Conservation (phyloP, 2,113 vertebrate genomes). For the Archocentrus centrarchus region DNA sequence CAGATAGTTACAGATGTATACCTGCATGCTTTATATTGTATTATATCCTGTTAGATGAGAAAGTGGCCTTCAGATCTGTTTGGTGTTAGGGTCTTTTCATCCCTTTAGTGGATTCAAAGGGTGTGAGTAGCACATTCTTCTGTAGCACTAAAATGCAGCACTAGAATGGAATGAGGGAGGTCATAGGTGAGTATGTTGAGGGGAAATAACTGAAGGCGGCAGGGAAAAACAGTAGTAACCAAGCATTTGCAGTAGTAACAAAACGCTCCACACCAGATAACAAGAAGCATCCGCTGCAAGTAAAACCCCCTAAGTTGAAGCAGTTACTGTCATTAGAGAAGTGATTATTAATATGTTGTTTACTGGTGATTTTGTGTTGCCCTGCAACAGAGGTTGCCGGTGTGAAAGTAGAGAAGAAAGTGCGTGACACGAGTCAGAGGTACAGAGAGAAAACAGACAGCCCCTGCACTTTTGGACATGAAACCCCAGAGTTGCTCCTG, state of each 20-base stretch:
- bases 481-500: slow-evolving; percentile 79
- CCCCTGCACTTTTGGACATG: slow-evolving; percentile 79
- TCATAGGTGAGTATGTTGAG: slow-evolving; percentile 71
- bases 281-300: not conserved
- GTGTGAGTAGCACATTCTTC: slow-evolving; percentile 42
- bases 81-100: not conserved
- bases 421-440: slow-evolving; percentile 60
- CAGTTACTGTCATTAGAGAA: slow-evolving; percentile 3
- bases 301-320: not conserved
- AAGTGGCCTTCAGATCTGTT: slow-evolving; percentile 10
- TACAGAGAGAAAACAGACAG: slow-evolving; percentile 79
- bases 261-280: not conserved
- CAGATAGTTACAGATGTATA: not conserved
- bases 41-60: not conserved
- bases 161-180: slow-evolving; percentile 72
- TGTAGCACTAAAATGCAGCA: slow-evolving; percentile 50
- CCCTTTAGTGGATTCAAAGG: slow-evolving; percentile 26
- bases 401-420: slow-evolving; percentile 52
- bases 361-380: slow-evolving; percentile 34
- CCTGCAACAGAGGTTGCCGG: slow-evolving; percentile 38
- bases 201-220: slow-evolving; percentile 59
- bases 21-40: not conserved
- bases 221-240: slow-evolving; percentile 32
- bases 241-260: not conserved
- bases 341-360: slow-evolving; percentile 35